Conservation (phyloP, 1,140 invertebrate genomes). For the Caenorhabditis latens region DNA sequence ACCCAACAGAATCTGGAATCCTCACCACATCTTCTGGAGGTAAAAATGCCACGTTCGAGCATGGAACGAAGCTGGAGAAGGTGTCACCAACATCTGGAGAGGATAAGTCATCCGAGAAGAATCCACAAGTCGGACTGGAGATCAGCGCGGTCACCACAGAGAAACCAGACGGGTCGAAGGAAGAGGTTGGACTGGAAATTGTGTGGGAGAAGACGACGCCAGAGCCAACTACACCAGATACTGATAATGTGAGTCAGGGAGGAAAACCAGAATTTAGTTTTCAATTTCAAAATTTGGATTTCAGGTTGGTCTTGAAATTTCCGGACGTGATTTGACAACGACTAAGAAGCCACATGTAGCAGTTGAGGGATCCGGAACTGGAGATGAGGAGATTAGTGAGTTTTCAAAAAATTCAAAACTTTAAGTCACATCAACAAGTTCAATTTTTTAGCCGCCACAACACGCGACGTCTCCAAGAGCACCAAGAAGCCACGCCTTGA, state of each 20-base stretch:
- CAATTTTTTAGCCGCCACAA: constrained; percentile 10
- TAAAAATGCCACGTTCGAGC: not conserved
- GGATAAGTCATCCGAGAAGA: constrained; percentile 13
- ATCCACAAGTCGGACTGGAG: constrained; percentile 38
- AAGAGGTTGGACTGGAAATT: constrained; percentile 62
- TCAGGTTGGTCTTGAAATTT: constrained; percentile 24
- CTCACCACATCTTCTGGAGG: constrained; percentile 23
- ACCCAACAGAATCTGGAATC: constrained; percentile 2
- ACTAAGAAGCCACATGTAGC: not conserved
- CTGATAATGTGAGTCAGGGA: constrained; percentile 45
- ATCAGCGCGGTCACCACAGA: constrained; percentile 25
- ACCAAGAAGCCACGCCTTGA: constrained; percentile 30
- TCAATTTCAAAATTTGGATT: not conserved
- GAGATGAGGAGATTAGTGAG: constrained; percentile 29
- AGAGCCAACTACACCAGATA: constrained; percentile 7
- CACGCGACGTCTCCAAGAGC: constrained; percentile 27
- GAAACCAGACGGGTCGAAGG: not conserved
- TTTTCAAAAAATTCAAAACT: no score
- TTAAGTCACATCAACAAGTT: no score
- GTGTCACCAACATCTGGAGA: not conserved
- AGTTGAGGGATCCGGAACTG: constrained; percentile 4
- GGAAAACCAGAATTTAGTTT: no score
- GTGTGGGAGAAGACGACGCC: constrained; percentile 45
- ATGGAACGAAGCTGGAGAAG: constrained; percentile 1
- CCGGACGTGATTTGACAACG: not conserved